Percentiles rank a stretch among this genome's conserved stretches.
Conservation (phyloP, 1,140 invertebrate genomes). For the Cyclina sinensis region DNA sequence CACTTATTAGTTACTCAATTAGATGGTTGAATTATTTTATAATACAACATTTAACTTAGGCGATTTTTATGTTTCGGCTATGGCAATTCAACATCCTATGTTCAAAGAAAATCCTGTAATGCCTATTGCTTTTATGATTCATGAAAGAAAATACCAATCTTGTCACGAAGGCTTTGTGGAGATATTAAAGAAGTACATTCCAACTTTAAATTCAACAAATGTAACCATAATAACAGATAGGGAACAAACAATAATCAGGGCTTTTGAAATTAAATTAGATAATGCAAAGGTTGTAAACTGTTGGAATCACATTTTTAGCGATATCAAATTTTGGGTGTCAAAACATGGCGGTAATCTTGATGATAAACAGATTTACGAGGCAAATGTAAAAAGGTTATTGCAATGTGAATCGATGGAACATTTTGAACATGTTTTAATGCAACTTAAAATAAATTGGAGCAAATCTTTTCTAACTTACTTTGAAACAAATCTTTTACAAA, state of each 20-base stretch:
- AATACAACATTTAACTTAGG: conserved; percentile 50
- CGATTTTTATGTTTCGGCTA: conserved; percentile 41
- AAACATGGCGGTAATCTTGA: conserved; percentile 44
- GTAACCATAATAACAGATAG: conserved; percentile 27
- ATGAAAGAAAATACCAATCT: conserved; percentile 44
- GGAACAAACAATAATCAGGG: conserved; percentile 12
- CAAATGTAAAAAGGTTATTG: conserved; percentile 21
- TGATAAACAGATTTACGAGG: conserved; percentile 46
- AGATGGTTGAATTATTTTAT: conserved; percentile 50
- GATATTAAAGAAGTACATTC: conserved; percentile 13
- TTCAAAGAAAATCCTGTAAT: conserved; percentile 45
- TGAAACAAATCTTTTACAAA: not conserved
- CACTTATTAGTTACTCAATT: conserved; percentile 46
- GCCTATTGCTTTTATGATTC: conserved; percentile 49
- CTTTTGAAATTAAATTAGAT: conserved; percentile 17
- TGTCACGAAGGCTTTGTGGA: conserved; percentile 40
- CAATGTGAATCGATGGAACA: conserved; percentile 16
- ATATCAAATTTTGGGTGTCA: conserved; percentile 39
- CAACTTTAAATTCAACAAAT: conserved; percentile 38
- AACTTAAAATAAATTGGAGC: conserved; percentile 35
- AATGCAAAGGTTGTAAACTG: conserved; percentile 23
- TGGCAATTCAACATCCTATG: conserved; percentile 47
- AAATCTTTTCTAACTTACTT: conserved; percentile 32
- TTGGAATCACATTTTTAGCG: conserved; percentile 40
- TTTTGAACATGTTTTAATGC: not conserved